A percentile compares a stretch with the other conserved stretches of the same genome.
Evolutionary conservation across 2,113 vertebrate genomes (phyloP).

Genomic region (Proteles cristata): DNA sequence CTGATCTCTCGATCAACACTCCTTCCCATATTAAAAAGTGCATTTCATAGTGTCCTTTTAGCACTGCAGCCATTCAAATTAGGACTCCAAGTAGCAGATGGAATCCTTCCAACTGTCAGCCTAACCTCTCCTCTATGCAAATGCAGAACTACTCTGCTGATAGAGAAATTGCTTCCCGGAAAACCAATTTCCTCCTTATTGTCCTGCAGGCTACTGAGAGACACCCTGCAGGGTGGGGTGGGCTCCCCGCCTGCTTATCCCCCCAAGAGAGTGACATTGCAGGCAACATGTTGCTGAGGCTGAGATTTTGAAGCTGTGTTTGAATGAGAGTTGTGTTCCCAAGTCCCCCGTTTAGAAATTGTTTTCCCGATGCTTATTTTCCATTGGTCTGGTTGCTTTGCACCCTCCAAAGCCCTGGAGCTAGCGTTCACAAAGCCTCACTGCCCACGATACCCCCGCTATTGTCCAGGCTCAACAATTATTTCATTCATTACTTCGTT

Average conservation of each 20-base stretch:
- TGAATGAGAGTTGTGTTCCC: slow-evolving; percentile 62
- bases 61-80: slow-evolving; percentile 35
- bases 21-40: slow-evolving; percentile 42
- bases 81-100: slow-evolving; percentile 62
- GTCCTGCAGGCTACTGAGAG: slow-evolving; percentile 48
- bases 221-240: neutral
- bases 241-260: neutral
- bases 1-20: neutral
- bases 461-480: slow-evolving; percentile 68
- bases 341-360: neutral
- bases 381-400: slow-evolving; percentile 36
- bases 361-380: slow-evolving; percentile 63
- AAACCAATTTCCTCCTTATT: slow-evolving; percentile 76
- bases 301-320: neutral
- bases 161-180: slow-evolving; percentile 75
- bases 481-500: slow-evolving; percentile 72
- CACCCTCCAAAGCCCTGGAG: slow-evolving; percentile 34
- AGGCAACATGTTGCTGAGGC: neutral
- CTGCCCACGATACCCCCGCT: slow-evolving; percentile 52
- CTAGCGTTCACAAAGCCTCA: slow-evolving; percentile 60
- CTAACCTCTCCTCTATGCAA: slow-evolving; percentile 68
- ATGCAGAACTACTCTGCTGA: slow-evolving; percentile 30
- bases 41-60: slow-evolving; percentile 30
- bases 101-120: slow-evolving; percentile 70
- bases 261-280: neutral